phyloP scores from a whole-genome alignment of 2,797 vertebrate genomes.

The Spinus pinus region DNA sequence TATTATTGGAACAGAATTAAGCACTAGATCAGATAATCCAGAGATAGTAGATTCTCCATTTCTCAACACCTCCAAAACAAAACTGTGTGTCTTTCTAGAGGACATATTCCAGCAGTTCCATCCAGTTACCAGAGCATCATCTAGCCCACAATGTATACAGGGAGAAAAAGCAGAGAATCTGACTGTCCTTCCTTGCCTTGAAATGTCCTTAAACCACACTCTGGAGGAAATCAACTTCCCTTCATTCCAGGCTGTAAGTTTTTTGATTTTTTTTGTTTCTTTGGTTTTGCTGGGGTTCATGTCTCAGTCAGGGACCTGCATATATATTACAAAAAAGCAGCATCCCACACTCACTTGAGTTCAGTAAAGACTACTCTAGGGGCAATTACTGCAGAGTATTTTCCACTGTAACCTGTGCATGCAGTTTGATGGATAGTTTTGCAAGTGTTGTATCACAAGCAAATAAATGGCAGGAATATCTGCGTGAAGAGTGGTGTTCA shows the following conservation, averaged over 20 bases:
- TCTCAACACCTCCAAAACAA: neutral
- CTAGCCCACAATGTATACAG: neutral
- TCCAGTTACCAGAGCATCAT: neutral
- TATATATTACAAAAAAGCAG: neutral
- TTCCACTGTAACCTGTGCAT: neutral
- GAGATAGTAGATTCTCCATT: neutral
- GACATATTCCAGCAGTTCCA: neutral
- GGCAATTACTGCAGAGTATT: neutral
- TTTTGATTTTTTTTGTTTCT: neutral
- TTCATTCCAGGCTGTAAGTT: neutral
- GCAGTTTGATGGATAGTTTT: neutral
- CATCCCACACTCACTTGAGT: neutral
- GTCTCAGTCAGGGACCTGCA: neutral
- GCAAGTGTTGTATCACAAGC: neutral
- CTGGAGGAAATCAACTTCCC: neutral
- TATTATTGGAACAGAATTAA: neutral
- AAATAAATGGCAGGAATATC: neutral
- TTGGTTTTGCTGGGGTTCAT: neutral
- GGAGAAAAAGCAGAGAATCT: neutral
- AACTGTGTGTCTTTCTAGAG: neutral
- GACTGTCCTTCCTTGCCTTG: neutral
- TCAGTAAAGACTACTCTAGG: neutral
- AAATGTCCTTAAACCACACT: neutral
- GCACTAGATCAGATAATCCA: neutral
- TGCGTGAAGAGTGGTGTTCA: neutral